Evolutionary conservation across 2,797 vertebrate genomes (phyloP), one percentile per base, ranked within the genome.

Genomic region (Chaetodon trifasciatus): DNA sequence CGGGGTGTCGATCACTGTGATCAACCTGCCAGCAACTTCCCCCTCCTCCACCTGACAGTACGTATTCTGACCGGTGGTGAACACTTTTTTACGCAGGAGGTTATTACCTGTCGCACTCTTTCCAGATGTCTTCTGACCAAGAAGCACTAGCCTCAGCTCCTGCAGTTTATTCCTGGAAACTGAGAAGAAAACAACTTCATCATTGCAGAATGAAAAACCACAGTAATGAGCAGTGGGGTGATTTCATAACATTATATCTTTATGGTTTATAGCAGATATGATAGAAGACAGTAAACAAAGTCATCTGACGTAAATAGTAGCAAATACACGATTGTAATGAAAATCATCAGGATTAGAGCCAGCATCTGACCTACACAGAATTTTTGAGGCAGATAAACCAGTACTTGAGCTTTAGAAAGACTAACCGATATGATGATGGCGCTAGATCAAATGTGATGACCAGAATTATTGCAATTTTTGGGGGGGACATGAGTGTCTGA

Each of bases 101-200:
- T 0, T 89, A n/a, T 92, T 92, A 85, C 81, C 89, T 66, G 81
- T 53, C 28, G 82, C 69, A 64, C 79, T 92, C 68, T 92, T 92
- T 32, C 92, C 89, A 60, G 16, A 61, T 0, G 47, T 74, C 65
- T 85, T 92, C 60, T 87, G 57, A 40, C 90, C 89, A 9, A 92
- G 49, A 70, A 91, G 55, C 47, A 86, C 4, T 1, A 88, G 21
- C 44, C 11, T 87, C 10, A 92, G 16, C 0, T 82, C 71, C 5
- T 50, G 3, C 0, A 90, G 23, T 40, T 28, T 23, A 6, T 73
- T 67, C 8, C 5, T 67, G 53, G 44, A 24, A 2, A 37, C 90
- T 93, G 61, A 78, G 4, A 53, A 68, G 28, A 81, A 77, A 0
- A 78, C 8, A 70, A 8, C 28, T 0, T 9, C 28, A 24, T 44